Evolutionary conservation across 1,140 invertebrate genomes (phyloP), one percentile per base, ranked within the genome.

Genomic region (Saccostrea echinata): DNA sequence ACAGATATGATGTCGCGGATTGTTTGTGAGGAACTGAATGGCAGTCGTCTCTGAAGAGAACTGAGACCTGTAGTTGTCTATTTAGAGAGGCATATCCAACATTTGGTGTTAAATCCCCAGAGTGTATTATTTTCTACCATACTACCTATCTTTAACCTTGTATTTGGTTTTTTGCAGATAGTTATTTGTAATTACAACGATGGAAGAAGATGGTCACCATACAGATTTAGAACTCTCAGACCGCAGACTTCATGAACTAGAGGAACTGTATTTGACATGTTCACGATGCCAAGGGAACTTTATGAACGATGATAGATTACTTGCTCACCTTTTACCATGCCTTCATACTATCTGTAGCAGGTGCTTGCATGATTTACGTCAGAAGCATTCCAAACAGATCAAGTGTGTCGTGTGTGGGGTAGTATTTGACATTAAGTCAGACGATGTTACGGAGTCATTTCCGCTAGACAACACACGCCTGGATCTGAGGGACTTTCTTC

Each of bases 311-410:
- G 80, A 71, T 24, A 88, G 82, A 0, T 33, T 88, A 12, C 68
- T 89, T 16, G 90, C 92, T 0, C 84, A 87, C n/a, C 80, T 92
- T 2, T 84, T 92, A 27, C 91, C 92, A 52, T 93, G 92, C 52
- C 88, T 92, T 11, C 91, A 93, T 76, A 89, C 91, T 9, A 51
- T 85, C 0, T 93, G 92, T 43, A 33, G 84, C 9, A 64, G 80
- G 27, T 93, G 92, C 16, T 84, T 89, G 82, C 85, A 81, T n/a
- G 43, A 68, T 18, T 81, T 18, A 86, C 88, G 57, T 87, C 27
- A 76, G 27, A 1, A 27, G 3, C 68, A 33, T 0, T 3, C 24
- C 24, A 71, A 86, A 11, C 82, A 86, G n/a, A 53, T 91, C 2
- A 88, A 89, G 18, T 91, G 90, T 76, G 64, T 86, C 27, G 86